Base-by-base conservation (phyloP, 2,888 invertebrate genomes). In the Nysson spinosus region DNA sequence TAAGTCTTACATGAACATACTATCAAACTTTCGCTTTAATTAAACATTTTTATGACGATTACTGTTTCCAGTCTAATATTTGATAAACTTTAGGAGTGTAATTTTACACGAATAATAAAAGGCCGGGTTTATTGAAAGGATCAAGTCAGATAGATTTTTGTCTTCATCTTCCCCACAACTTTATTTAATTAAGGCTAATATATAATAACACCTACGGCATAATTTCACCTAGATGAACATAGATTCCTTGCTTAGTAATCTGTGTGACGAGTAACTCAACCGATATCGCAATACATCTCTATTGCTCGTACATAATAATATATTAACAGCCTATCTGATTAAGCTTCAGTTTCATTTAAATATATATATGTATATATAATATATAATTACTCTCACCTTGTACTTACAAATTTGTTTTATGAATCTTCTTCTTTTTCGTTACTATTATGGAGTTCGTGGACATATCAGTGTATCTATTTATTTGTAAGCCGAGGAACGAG, bases 181-280 rank as follows among this genome's bases (percentile, higher is more conserved):
- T 72, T 77, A 69, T 73, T 72, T 71, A 77, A 69, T 72, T 69
- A 72, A 78, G 68, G 54, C 72, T 78, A 75, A 69, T 69, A 65
- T 77, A 77, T 77, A 79, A 50, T 79, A 77, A 79, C 60, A 63
- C 70, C 64, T 75, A 68, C 64, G 58, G 63, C 68, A 65, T 66
- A 77, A 66, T 73, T 30, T 75, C 58, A 60, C 61, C 69, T 77
- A 73, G 65, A 74, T 69, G 71, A 76, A 79, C 69, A 78, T 69
- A 73, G 62, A 72, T 60, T 63, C 43, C 42, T 67, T 51, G 40
- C 50, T 55, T 51, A 47, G 47, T 60, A 63, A 68, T 56, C 51
- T 32, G 56, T 42, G 54, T 63, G 63, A 63, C 30, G 47, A 26
- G 63, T 30, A 56, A 63, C 51, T 32, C 22, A 57, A 66, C 16